Evolutionary conservation across 35 echinoderm and acorn worm genomes (phyloP), one percentile per base, ranked within the genome.

Genomic region (Patiria miniata): DNA sequence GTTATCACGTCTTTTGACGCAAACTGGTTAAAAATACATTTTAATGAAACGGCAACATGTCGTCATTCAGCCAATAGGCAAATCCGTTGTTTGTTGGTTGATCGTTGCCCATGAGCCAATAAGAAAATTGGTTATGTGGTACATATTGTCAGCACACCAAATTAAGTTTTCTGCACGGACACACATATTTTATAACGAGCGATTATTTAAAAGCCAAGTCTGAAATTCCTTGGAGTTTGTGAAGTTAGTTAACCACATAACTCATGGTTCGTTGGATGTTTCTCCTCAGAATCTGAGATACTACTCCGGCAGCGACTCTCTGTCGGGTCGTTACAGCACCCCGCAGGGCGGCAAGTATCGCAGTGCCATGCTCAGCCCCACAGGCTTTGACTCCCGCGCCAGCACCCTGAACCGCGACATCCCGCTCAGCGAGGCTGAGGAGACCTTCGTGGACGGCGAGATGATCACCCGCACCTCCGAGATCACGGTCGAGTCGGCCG

Each of bases 231-330:
- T 28, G n/a, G 33, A 17, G 61, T 69, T 69, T 7, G 3, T 23
- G 61, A 33, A 79, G 7, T 36, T 2, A 36, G 19, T 79, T 79
- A 36, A 40, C 78, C 34, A 8, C 5, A 5, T 7, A 33, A 8
- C 34, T 79, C 7, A 36, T 8, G 2, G 18, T 83, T 30, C 37
- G 6, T n/a, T n/a, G n/a, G 8, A 34, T 22, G 8, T 55, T 38
- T 36, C 37, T 7, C 15, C 57, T 21, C 88, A 97, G 95, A 79
- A 92, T 23, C 87, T 97, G 91, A 97, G 88, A 68, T 97, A 97
- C 77, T 97, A 93, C 86, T 89, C 95, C 50, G 95, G 95, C 18
- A 78, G 83, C 26, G 95, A 89, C 37, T 97, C 95, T 0, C 95
- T 97, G 5, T 97, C 95, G 6, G 95, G 95, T 2, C 88, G 93